Evolutionary conservation across 2,113 vertebrate species (phyloP).

Genomic region (Scartelaos histophorus): DNA sequence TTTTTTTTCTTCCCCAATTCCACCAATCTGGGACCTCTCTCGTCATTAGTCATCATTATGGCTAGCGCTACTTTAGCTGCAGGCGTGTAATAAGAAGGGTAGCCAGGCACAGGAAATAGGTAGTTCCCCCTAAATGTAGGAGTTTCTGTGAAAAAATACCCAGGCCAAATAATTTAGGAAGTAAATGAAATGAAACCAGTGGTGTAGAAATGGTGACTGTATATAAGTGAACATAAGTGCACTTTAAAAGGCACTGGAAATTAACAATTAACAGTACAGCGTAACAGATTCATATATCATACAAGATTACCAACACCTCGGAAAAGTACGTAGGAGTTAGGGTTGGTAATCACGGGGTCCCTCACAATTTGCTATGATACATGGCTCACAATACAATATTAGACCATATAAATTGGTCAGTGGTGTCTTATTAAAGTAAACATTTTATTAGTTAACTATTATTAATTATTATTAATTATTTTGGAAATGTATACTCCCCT

Average conservation of each 20-base stretch:
- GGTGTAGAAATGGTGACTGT: constrained; percentile 12
- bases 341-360: too few species aligned
- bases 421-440: too few species aligned
- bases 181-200: constrained; percentile 40
- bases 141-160: constrained; percentile 24
- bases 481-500: too few species aligned
- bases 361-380: too few species aligned
- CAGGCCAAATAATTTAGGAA: constrained; percentile 24
- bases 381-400: too few species aligned
- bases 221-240: not conserved
- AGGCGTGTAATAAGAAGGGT: constrained; percentile 55
- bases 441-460: too few species aligned
- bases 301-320: constrained; percentile 1
- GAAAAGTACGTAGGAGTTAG: constrained; percentile 5
- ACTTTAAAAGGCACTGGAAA: not conserved
- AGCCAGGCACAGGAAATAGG: constrained; percentile 42
- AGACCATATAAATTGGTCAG: too few species aligned
- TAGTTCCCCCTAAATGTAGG: constrained; percentile 36
- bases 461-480: too few species aligned
- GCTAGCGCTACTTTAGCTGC: constrained; percentile 46
- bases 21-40: constrained; percentile 40
- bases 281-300: too few species aligned
- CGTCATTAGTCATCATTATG: constrained; percentile 65
- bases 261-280: constrained; percentile 1
- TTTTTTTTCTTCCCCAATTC: constrained; percentile 12